Percentiles rank a stretch among this genome's conserved stretches.
Evolutionary conservation across 2,888 invertebrate species (phyloP).

Genomic region (Exocentrus adspersus): DNA sequence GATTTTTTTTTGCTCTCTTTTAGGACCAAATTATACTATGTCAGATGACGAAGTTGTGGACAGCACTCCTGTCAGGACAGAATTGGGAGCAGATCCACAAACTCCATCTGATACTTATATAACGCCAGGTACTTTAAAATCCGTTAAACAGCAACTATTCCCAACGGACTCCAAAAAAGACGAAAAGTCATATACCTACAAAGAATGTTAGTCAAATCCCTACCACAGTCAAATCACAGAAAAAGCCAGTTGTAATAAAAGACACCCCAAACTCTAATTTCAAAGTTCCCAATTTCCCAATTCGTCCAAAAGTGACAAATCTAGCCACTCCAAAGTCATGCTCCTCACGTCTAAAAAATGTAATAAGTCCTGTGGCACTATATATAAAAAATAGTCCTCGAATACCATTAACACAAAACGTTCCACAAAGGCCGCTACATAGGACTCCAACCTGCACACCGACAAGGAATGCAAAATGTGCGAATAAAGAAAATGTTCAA

Average conservation of each 20-base stretch:
- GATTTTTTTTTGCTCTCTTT: not conserved
- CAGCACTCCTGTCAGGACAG: not conserved
- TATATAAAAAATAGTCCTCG: conserved; percentile 38
- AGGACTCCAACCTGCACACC: not conserved
- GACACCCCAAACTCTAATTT: conserved; percentile 2
- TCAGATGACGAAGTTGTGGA: conserved; percentile 14
- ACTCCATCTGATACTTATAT: not conserved
- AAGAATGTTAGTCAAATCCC: not conserved
- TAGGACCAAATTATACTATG: conserved; percentile 8
- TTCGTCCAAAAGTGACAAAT: not conserved
- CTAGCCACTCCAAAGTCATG: not conserved
- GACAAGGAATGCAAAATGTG: not conserved
- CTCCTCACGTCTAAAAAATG: conserved; percentile 23
- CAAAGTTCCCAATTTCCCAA: conserved; percentile 1
- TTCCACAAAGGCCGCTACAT: conserved; percentile 6
- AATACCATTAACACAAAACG: conserved; percentile 25
- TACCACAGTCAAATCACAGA: not conserved
- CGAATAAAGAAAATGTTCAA: conserved; percentile 4
- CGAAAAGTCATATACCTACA: not conserved
- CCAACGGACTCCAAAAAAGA: not conserved
- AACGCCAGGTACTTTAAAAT: conserved; percentile 3
- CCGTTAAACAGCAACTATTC: not conserved
- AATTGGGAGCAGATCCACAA: not conserved
- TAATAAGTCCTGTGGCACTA: conserved; percentile 35
- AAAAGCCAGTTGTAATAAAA: not conserved